phyloP scores from a whole-genome alignment of 2,113 vertebrate genomes.

The Alethe diademata region DNA sequence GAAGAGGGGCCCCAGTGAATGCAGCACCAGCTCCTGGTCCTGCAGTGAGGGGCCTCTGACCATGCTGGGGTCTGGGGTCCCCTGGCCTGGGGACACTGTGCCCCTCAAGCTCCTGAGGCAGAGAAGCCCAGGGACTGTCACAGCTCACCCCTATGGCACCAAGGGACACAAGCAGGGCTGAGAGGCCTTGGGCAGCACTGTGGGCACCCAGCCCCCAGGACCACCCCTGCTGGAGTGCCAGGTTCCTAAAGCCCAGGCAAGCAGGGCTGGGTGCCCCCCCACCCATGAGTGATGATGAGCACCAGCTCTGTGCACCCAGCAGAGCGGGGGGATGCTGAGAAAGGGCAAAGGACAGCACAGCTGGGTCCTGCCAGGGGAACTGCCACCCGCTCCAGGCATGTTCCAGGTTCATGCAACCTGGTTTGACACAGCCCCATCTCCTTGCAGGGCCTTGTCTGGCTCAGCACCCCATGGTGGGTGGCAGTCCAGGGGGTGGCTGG shows the following conservation, averaged over 20 bases:
- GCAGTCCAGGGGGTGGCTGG: neutral
- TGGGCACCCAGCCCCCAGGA: neutral
- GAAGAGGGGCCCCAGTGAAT: neutral
- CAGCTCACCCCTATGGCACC: neutral
- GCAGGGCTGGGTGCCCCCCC: neutral
- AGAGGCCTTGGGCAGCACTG: neutral
- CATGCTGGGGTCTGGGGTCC: neutral
- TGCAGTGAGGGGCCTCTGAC: neutral
- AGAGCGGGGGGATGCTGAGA: accelerated
- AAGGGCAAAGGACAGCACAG: neutral
- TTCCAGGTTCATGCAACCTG: accelerated
- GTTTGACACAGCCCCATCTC: neutral
- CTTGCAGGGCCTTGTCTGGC: neutral
- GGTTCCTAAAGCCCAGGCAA: neutral
- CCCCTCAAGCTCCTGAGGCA: accelerated
- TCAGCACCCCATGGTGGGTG: neutral
- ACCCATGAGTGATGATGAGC: neutral
- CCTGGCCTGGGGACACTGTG: neutral
- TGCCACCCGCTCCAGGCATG: neutral
- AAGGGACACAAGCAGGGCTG: neutral
- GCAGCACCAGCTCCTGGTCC: neutral
- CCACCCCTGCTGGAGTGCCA: neutral
- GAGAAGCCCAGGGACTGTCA: neutral
- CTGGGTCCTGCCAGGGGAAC: neutral
- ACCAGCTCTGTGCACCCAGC: neutral